phyloP scores from a whole-genome alignment of 2,888 invertebrate species.

The Catotricha subobsoleta region DNA sequence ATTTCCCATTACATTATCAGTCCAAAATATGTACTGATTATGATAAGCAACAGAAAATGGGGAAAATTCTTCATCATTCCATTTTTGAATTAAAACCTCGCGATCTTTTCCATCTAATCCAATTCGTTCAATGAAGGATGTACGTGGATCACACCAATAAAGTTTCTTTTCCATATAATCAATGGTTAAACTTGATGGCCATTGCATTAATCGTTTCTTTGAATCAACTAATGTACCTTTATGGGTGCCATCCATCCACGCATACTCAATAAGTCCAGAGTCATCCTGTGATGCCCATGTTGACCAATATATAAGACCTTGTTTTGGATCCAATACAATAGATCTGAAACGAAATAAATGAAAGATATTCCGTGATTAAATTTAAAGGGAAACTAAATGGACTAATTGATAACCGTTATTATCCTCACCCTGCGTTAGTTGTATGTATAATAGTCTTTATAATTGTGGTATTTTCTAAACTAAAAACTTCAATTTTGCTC shows the following conservation, averaged over 20 bases:
- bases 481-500: constrained; percentile 49
- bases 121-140: constrained; percentile 48
- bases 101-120: constrained; percentile 36
- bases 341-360: too few relatives aligned
- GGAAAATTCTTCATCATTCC: constrained; percentile 33
- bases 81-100: constrained; percentile 31
- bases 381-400: neutral
- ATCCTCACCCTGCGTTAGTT: constrained; percentile 34
- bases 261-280: constrained; percentile 43
- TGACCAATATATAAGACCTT: constrained; percentile 61
- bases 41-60: constrained; percentile 50
- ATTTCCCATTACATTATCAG: constrained; percentile 46
- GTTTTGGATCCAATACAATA: constrained; percentile 48
- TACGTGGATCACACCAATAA: constrained; percentile 56
- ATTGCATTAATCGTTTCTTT: constrained; percentile 11
- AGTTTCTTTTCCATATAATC: constrained; percentile 36
- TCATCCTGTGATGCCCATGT: constrained; percentile 12
- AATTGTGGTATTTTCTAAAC: constrained; percentile 37
- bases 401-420: neutral
- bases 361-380: neutral
- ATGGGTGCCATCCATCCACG: constrained; percentile 56
- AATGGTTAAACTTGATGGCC: constrained; percentile 58
- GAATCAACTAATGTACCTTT: constrained; percentile 38
- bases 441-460: constrained; percentile 38
- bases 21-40: constrained; percentile 47